These are phyloP conservation scores for Lepidurus couesii DNA, from an alignment of 1,140 invertebrate species.

Conservation along the genomic window DNA sequence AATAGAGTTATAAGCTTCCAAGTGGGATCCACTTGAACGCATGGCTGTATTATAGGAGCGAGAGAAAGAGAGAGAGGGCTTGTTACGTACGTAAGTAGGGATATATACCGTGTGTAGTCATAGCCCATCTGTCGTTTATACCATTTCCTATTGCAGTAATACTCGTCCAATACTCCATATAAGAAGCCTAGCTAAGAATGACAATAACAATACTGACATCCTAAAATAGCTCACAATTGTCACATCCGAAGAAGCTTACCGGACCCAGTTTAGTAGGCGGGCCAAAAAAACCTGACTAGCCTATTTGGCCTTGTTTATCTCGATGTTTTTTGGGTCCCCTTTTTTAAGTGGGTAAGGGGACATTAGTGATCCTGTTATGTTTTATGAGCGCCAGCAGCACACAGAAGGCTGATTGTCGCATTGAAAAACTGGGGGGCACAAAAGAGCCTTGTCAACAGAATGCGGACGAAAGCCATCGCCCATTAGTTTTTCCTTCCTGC, in stretches of 20 bases:
- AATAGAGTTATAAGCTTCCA: not conserved
- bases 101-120: not conserved
- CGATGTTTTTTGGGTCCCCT: not conserved
- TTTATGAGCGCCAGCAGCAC: not conserved
- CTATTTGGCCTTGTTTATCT: not conserved
- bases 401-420: conserved; percentile 4
- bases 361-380: not conserved
- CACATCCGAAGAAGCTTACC: not conserved
- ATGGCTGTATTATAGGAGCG: not conserved
- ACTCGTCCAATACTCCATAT: too few relatives aligned
- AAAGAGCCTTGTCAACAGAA: not conserved
- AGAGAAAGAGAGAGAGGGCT: not conserved
- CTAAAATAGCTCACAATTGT: not conserved
- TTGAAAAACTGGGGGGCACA: not conserved
- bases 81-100: not conserved
- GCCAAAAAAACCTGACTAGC: not conserved
- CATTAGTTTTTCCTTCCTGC: not conserved
- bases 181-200: too few relatives aligned
- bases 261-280: not conserved
- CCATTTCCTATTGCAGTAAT: not conserved
- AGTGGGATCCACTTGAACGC: conserved; percentile 18
- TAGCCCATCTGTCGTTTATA: conserved; percentile 6
- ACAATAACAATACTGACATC: too few relatives aligned
- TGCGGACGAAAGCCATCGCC: not conserved
- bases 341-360: not conserved